Evolutionary conservation across 2,888 invertebrate genomes (phyloP).

Genomic region (Cryptophagus acutangulus): DNA sequence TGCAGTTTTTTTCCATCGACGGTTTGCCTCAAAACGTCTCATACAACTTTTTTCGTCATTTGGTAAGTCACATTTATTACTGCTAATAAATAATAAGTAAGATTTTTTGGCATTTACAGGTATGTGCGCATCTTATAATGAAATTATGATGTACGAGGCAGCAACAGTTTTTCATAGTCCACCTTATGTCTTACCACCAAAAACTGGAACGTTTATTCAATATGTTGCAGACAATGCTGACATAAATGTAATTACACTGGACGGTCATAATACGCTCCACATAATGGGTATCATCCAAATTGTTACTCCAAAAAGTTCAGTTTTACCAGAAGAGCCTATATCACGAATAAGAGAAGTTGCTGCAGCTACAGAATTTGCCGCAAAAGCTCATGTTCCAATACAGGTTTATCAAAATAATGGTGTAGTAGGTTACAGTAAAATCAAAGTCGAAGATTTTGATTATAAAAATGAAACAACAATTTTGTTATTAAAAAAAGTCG

Average conservation of each 20-base stretch:
- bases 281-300: constrained; percentile 34
- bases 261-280: constrained; percentile 33
- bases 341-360: constrained; percentile 18
- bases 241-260: constrained; percentile 34
- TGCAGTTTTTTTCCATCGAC: constrained; percentile 25
- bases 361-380: constrained; percentile 19
- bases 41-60: constrained; percentile 25
- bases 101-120: no score
- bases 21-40: constrained; percentile 26
- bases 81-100: no score
- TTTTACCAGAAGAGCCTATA: constrained; percentile 21
- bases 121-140: constrained; percentile 27
- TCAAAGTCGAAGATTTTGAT: constrained; percentile 16
- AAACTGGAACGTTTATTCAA: constrained; percentile 30
- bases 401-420: constrained; percentile 18
- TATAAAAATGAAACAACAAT: not conserved
- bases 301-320: constrained; percentile 28
- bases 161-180: constrained; percentile 27
- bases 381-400: constrained; percentile 21
- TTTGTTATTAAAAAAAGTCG: constrained; percentile 19
- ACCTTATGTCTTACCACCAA: constrained; percentile 27
- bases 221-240: constrained; percentile 35
- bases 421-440: constrained; percentile 28
- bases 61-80: no score
- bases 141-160: constrained; percentile 27